Conservation (phyloP, 1,140 invertebrate species). For the Hyles euphorbiae region DNA sequence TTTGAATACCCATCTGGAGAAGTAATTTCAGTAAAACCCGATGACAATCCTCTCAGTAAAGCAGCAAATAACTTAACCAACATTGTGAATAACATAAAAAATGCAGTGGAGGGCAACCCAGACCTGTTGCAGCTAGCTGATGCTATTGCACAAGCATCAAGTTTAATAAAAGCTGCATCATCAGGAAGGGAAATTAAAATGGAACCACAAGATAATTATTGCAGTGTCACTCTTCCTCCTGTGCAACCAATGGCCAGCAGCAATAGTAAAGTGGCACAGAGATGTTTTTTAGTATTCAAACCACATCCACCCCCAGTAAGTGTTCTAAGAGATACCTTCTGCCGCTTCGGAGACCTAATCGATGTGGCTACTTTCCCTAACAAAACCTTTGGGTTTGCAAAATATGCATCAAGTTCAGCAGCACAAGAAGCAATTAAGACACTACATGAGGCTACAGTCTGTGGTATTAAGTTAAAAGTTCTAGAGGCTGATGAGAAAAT, state of each 20-base stretch:
- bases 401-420: slow-evolving; percentile 86
- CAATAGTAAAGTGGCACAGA: slow-evolving; percentile 44
- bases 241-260: slow-evolving; percentile 82
- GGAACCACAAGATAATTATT: slow-evolving; percentile 34
- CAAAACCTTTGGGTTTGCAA: slow-evolving; percentile 94
- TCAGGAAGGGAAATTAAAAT: slow-evolving; percentile 23
- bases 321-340: slow-evolving; percentile 92
- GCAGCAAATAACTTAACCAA: slow-evolving; percentile 50
- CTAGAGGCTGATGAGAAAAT: slow-evolving; percentile 89
- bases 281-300: slow-evolving; percentile 85
- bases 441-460: slow-evolving; percentile 86
- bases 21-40: slow-evolving; percentile 48
- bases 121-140: slow-evolving; percentile 54
- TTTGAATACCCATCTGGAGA: slow-evolving; percentile 68
- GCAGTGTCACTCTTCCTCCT: slow-evolving; percentile 81
- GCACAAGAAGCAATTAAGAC: slow-evolving; percentile 88
- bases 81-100: slow-evolving; percentile 60
- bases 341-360: slow-evolving; percentile 94
- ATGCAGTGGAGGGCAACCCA: slow-evolving; percentile 44
- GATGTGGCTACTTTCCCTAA: slow-evolving; percentile 92
- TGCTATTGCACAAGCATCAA: slow-evolving; percentile 60
- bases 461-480: slow-evolving; percentile 89
- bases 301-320: slow-evolving; percentile 86
- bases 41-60: slow-evolving; percentile 46
- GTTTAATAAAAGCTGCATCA: slow-evolving; percentile 55